phyloP scores from a whole-genome alignment of 2,888 invertebrate species.

The Drosophila infuscata region DNA sequence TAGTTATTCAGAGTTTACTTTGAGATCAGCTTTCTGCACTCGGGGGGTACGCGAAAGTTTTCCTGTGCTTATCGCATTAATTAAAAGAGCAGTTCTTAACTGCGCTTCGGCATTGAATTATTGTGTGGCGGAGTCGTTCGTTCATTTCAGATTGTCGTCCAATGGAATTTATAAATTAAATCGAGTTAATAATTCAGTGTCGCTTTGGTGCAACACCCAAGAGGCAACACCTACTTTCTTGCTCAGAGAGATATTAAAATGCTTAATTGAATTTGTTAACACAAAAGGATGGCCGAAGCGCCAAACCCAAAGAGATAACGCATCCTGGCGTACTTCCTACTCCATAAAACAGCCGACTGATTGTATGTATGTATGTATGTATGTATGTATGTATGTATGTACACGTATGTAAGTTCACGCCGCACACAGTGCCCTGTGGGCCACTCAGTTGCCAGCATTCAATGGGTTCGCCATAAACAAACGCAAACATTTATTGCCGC shows the following conservation, averaged over 20 bases:
- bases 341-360: constrained; percentile 19
- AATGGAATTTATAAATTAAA: constrained; percentile 77
- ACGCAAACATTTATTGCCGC: constrained; percentile 80
- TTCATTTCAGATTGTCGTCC: constrained; percentile 13
- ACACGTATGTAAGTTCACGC: constrained; percentile 43
- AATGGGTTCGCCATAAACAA: constrained; percentile 76
- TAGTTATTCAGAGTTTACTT: constrained; percentile 4
- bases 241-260: constrained; percentile 74
- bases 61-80: constrained; percentile 37
- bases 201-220: constrained; percentile 54
- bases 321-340: constrained; percentile 8
- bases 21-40: constrained; percentile 9
- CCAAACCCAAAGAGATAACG: constrained; percentile 51
- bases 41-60: constrained; percentile 18
- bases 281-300: constrained; percentile 42
- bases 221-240: constrained; percentile 62
- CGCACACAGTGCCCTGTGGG: constrained; percentile 25
- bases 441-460: constrained; percentile 23
- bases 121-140: constrained; percentile 29
- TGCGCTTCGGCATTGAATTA: constrained; percentile 30
- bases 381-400: too few relatives aligned
- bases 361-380: neutral
- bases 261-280: constrained; percentile 80
- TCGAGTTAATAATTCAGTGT: constrained; percentile 81
- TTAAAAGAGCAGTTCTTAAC: constrained; percentile 39